Evolutionary conservation across 2,797 vertebrate genomes (phyloP).

Genomic region (Urophycis tenuis): DNA sequence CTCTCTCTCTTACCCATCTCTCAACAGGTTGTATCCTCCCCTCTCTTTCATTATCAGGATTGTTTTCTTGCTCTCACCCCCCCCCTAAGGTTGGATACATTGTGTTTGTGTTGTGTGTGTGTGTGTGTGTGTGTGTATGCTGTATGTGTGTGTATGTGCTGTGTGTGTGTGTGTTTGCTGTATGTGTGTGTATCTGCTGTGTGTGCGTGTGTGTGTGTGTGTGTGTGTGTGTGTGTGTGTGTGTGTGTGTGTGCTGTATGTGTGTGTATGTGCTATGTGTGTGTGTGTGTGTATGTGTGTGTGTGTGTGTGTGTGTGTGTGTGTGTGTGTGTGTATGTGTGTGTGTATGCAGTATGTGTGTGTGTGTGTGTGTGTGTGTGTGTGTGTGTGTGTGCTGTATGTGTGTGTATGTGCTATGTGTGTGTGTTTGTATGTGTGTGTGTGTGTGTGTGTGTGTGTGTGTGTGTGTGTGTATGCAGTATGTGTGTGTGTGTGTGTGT

Average conservation of each 20-base stretch:
- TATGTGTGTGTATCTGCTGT: slow-evolving; percentile 6
- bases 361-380: not conserved
- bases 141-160: no score
- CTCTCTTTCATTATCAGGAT: not conserved
- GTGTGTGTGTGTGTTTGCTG: not conserved
- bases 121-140: slow-evolving; percentile 12
- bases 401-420: not conserved
- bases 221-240: not conserved
- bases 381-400: not conserved
- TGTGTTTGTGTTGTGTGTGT: not conserved
- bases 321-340: not conserved
- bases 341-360: not conserved
- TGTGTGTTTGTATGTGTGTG: no score
- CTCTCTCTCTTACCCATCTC: not conserved
- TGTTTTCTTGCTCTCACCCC: slow-evolving; percentile 1
- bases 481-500: not conserved
- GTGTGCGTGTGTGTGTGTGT: slow-evolving; percentile 16
- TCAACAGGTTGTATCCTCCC: not conserved
- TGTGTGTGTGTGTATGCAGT: not conserved
- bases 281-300: not conserved
- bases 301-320: not conserved
- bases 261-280: not conserved
- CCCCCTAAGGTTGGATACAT: slow-evolving; percentile 35
- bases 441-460: not conserved
- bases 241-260: not conserved